phyloP scores from a whole-genome alignment of 2,113 vertebrate species.

The Kryptolebias marmoratus region DNA sequence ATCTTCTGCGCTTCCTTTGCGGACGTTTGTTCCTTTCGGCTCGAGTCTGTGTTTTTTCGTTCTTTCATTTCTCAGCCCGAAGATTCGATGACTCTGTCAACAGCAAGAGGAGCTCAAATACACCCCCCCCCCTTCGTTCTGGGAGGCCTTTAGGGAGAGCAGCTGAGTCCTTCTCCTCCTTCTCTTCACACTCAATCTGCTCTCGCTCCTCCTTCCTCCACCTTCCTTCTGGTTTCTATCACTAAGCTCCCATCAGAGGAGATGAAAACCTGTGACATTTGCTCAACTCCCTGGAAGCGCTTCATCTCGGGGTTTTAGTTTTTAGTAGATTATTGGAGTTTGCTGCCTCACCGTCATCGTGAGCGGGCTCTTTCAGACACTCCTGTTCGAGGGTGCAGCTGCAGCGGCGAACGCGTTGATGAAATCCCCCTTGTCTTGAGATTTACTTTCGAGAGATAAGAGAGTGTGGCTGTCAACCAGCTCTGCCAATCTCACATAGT shows the following conservation, averaged over 20 bases:
- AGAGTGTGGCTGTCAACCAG: constrained; percentile 55
- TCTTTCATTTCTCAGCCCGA: background rate
- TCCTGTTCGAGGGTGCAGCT: constrained; percentile 30
- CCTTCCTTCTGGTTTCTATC: constrained; percentile 53
- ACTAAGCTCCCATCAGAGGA: constrained; percentile 39
- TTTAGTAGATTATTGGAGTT: constrained; percentile 22
- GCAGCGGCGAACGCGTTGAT: constrained; percentile 33
- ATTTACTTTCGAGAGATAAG: constrained; percentile 52
- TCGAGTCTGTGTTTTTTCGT: background rate
- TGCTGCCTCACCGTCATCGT: constrained; percentile 25
- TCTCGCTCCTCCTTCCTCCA: constrained; percentile 32
- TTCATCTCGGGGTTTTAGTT: background rate
- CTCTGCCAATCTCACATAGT: background rate
- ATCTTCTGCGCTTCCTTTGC: background rate
- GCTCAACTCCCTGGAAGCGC: constrained; percentile 23
- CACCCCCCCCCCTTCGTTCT: constrained; percentile 30
- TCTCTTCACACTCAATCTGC: constrained; percentile 53
- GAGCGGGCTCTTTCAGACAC: constrained; percentile 6
- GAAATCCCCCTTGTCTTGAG: constrained; percentile 45
- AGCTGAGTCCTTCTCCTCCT: constrained; percentile 55
- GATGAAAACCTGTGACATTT: constrained; percentile 60
- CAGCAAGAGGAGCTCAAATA: constrained; percentile 17
- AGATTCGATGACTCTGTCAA: constrained; percentile 20
- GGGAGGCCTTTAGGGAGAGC: constrained; percentile 43
- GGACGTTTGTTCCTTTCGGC: constrained; percentile 25